Conservation (phyloP, 2,113 vertebrate species). For the Rhinolophus sinicus region DNA sequence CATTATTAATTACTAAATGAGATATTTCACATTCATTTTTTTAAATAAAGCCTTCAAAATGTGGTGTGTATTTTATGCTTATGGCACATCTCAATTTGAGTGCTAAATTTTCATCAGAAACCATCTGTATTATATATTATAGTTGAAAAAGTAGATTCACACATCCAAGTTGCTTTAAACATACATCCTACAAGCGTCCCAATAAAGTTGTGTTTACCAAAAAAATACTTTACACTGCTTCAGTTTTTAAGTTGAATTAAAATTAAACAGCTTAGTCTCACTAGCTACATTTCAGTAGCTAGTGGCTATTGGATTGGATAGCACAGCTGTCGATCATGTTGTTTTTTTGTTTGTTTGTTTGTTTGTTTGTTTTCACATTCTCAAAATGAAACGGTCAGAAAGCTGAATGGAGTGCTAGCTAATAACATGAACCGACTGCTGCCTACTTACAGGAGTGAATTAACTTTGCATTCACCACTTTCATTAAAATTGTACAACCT, state of each 20-base stretch:
- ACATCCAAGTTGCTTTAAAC: neutral
- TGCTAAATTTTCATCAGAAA: neutral
- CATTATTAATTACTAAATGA: neutral
- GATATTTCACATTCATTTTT: neutral
- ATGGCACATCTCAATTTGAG: neutral
- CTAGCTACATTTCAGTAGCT: neutral
- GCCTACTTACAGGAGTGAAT: neutral
- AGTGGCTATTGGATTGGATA: neutral
- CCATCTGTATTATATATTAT: neutral
- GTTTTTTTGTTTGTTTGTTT: neutral
- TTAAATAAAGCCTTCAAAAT: neutral
- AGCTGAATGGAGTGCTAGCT: neutral
- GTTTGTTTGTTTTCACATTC: neutral
- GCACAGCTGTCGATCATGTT: accelerated
- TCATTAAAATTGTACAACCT: constrained; percentile 22
- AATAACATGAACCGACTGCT: neutral
- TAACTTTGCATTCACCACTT: neutral
- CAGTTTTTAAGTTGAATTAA: constrained; percentile 1
- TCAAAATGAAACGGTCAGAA: constrained; percentile 7
- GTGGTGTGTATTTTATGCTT: neutral
- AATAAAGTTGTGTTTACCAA: neutral
- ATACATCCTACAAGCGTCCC: neutral
- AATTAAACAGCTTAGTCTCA: neutral
- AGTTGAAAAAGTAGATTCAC: neutral
- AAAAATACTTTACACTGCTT: neutral